phyloP scores from a whole-genome alignment of 92 coral and sea anemone species.

The Phenganax stokvisi region DNA sequence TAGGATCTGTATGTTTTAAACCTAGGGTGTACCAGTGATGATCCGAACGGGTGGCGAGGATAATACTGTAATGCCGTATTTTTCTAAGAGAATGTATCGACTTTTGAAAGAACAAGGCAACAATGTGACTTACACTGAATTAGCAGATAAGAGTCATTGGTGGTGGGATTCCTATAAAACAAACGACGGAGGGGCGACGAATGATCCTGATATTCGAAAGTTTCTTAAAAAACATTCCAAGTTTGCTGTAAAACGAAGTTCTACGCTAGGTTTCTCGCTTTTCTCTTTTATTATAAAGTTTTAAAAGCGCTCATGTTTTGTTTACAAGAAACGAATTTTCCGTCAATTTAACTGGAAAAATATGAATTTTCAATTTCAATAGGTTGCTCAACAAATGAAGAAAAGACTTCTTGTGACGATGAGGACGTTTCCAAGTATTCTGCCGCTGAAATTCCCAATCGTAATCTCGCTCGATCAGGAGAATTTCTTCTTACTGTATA shows the following conservation, averaged over 20 bases:
- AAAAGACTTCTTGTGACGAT: conserved; percentile 43
- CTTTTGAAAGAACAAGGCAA: conserved; percentile 72
- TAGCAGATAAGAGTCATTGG: conserved; percentile 85
- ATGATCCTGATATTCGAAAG: conserved; percentile 82
- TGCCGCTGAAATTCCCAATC: conserved; percentile 16
- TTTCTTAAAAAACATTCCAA: conserved; percentile 70
- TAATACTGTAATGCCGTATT: conserved; percentile 85
- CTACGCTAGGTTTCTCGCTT: conserved; percentile 1
- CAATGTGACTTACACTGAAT: conserved; percentile 79
- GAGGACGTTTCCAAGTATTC: conserved; percentile 43
- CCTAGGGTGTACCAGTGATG: conserved; percentile 81
- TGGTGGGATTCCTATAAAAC: conserved; percentile 95
- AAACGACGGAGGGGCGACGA: conserved; percentile 95
- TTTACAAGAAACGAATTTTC: no score
- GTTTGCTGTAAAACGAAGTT: conserved; percentile 16
- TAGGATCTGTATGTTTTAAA: neutral
- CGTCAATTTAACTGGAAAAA: no score
- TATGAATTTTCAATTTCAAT: neutral
- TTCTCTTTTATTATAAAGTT: neutral
- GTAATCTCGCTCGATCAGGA: conserved; percentile 58
- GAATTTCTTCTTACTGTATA: conserved; percentile 66
- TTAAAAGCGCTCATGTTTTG: neutral
- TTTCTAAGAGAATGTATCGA: conserved; percentile 88
- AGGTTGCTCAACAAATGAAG: conserved; percentile 49
- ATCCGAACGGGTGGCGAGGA: conserved; percentile 82